These are phyloP conservation scores for Taurulus bubalis DNA, from an alignment of 2,113 vertebrate genomes.

Conservation along the genomic window DNA sequence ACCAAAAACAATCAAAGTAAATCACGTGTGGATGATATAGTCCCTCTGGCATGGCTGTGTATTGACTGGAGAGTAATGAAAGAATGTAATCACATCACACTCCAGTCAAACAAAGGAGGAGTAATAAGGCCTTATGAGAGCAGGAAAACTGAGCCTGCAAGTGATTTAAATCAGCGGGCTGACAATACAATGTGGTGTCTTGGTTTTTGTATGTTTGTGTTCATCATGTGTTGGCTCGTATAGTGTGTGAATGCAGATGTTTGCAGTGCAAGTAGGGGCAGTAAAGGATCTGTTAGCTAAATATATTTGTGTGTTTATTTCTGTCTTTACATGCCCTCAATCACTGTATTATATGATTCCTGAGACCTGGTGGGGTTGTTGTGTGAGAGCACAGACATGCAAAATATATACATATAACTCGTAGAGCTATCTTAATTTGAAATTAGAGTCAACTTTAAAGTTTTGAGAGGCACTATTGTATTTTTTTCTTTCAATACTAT, in stretches of 20 bases:
- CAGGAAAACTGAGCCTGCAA: slow-evolving; percentile 55
- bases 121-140: slow-evolving; percentile 56
- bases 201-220: background rate
- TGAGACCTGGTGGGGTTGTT: slow-evolving; percentile 24
- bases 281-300: slow-evolving; percentile 16
- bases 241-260: slow-evolving; percentile 14
- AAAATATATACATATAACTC: too few species aligned
- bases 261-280: slow-evolving; percentile 5
- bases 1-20: slow-evolving; percentile 70
- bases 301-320: slow-evolving; percentile 27
- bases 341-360: slow-evolving; percentile 46
- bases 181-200: slow-evolving; percentile 12
- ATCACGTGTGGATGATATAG: slow-evolving; percentile 65
- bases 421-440: slow-evolving; percentile 7
- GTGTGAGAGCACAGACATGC: slow-evolving; percentile 7
- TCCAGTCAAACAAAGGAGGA: slow-evolving; percentile 71
- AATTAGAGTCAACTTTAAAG: background rate
- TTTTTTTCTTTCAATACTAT: background rate
- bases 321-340: slow-evolving; percentile 23
- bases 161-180: slow-evolving; percentile 63
- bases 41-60: slow-evolving; percentile 53
- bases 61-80: slow-evolving; percentile 64
- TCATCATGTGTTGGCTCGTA: slow-evolving; percentile 9
- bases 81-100: slow-evolving; percentile 60
- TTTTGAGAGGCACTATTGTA: too few species aligned